phyloP scores from a whole-genome alignment of 2,888 invertebrate species.

The Microctonus brassicae region DNA sequence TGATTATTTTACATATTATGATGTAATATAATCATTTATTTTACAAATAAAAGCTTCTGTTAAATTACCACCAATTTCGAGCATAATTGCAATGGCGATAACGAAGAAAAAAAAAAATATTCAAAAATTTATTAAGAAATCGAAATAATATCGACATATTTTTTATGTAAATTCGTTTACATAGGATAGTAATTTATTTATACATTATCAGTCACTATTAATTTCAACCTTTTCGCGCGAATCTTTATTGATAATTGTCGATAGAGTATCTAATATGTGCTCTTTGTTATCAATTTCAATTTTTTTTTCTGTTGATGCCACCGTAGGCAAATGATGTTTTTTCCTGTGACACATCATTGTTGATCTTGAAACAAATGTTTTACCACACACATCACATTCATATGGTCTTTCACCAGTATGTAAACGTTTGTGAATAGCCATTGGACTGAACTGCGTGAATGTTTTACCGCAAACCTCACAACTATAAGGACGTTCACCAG shows the following conservation, averaged over 20 bases:
- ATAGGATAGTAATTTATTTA: neutral
- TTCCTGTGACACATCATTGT: slow-evolving; percentile 75
- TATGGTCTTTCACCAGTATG: slow-evolving; percentile 77
- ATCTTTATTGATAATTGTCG: slow-evolving; percentile 48
- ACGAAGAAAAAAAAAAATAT: neutral
- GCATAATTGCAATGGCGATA: neutral
- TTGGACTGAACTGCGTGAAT: slow-evolving; percentile 77
- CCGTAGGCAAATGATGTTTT: slow-evolving; percentile 67
- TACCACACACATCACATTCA: slow-evolving; percentile 73
- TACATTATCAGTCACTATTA: slow-evolving; percentile 49
- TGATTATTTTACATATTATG: too few relatives aligned
- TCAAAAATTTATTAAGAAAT: neutral
- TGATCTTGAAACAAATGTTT: slow-evolving; percentile 74
- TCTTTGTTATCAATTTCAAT: slow-evolving; percentile 38
- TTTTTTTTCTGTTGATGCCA: slow-evolving; percentile 48
- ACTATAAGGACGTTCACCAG: slow-evolving; percentile 73
- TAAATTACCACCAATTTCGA: too few relatives aligned
- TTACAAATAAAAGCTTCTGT: too few relatives aligned
- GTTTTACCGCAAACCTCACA: slow-evolving; percentile 76
- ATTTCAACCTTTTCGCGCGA: slow-evolving; percentile 52
- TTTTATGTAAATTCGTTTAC: neutral
- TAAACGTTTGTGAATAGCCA: slow-evolving; percentile 75
- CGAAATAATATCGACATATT: neutral
- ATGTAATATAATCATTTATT: too few relatives aligned
- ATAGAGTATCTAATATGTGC: slow-evolving; percentile 42